Conservation (phyloP, 2,113 vertebrate genomes). For the human (Homo sapiens) region GRCh38 chr11:72829501-72830000, state of each 20-base stretch:
- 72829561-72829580: not conserved
- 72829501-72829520: conserved; percentile 51
- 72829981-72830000: not conserved
- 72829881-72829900: not conserved
- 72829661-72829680: not conserved
- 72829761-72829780: not conserved
- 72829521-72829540: conserved; percentile 50
- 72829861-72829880: not conserved
- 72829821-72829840: not conserved
- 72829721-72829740: not conserved
- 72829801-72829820: not conserved
- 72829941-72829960: not conserved
- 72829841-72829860: not conserved
- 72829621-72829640: not conserved
- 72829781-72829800: not conserved
- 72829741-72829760: not conserved
- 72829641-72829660: conserved; percentile 2
- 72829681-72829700: not conserved
- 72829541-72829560: not conserved
- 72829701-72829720: not conserved
- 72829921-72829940: not conserved
- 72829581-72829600: not conserved
- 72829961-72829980: not conserved
- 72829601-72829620: not conserved
- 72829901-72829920: not conserved